Evolutionary conservation across 2,888 invertebrate genomes (phyloP), one percentile per base, ranked within the genome.

Genomic region (Papilio elwesi): DNA sequence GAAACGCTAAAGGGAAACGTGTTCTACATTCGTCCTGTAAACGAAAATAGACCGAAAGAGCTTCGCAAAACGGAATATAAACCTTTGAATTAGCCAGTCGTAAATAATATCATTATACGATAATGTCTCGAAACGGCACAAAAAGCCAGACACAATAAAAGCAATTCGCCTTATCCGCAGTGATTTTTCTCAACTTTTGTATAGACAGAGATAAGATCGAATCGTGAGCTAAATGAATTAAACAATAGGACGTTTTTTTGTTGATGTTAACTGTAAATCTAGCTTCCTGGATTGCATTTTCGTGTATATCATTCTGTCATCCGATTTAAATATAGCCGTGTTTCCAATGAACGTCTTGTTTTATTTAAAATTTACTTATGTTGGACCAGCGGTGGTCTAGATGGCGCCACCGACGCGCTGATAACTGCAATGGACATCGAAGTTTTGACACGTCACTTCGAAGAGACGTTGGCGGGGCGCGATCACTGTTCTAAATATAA

Each of bases 1-100:
- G 68, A 71, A 76, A 75, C 70, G 76, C 71, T 76, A 78, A 38
- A 70, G 69, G 70, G 74, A 68, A 75, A 76, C 69, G 68, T 74
- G 70, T 16, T 26, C 71, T 62, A 70, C 36, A 70, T 67, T 62
- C 52, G 47, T 26, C 71, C 57, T 26, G 67, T 63, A 63, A 48
- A 49, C 68, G 53, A 72, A 64, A 68, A 68, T 63, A 75, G 73
- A 70, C 71, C 71, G 66, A 62, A 65, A 73, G 68, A 74, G 16
- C 59, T 55, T 69, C 53, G 74, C 64, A 68, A 76, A 76, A 76
- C 48, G 68, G 72, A n/a, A 52, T 55, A 64, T 55, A 49, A 68
- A 63, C 38, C 68, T 15, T 48, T 63, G 52, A 10, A 71, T 10
- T 2, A 65, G 11, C 38, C n/a, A 9, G 48, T 68, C 16, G 63